A percentile compares a stretch with the other conserved stretches of the same genome.
phyloP scores from a whole-genome alignment of 2,888 invertebrate genomes.

The Cryptops parisi region DNA sequence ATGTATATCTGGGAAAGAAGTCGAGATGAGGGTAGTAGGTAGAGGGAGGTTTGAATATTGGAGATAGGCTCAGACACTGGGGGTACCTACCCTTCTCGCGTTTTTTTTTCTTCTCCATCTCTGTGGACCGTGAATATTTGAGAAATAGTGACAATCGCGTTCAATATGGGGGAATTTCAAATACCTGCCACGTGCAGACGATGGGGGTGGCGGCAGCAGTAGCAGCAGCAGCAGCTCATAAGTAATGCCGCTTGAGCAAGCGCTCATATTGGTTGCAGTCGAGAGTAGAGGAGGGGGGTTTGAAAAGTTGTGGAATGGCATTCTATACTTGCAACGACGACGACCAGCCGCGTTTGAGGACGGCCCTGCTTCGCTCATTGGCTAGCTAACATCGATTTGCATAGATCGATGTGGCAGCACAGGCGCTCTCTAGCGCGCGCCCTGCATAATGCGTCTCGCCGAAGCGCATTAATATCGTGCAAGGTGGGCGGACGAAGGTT shows the following conservation, averaged over 20 bases:
- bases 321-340: background rate
- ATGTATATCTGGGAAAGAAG: no score
- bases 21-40: no score
- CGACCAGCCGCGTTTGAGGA: background rate
- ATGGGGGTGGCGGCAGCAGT: no score
- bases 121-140: background rate
- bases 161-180: background rate
- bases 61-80: no score
- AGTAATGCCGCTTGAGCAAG: background rate
- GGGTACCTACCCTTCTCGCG: no score
- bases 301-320: no score
- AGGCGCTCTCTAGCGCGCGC: background rate
- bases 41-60: no score
- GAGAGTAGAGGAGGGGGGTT: background rate
- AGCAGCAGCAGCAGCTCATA: no score
- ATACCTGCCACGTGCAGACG: background rate
- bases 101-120: background rate
- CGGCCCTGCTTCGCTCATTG: conserved; percentile 1
- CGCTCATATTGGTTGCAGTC: background rate
- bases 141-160: background rate
- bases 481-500: background rate
- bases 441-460: conserved; percentile 6
- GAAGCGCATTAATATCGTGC: conserved; percentile 9
- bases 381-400: conserved; percentile 7
- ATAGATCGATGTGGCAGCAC: conserved; percentile 12